phyloP scores from a whole-genome alignment of 1,140 invertebrate genomes.

The Halyomorpha halys region DNA sequence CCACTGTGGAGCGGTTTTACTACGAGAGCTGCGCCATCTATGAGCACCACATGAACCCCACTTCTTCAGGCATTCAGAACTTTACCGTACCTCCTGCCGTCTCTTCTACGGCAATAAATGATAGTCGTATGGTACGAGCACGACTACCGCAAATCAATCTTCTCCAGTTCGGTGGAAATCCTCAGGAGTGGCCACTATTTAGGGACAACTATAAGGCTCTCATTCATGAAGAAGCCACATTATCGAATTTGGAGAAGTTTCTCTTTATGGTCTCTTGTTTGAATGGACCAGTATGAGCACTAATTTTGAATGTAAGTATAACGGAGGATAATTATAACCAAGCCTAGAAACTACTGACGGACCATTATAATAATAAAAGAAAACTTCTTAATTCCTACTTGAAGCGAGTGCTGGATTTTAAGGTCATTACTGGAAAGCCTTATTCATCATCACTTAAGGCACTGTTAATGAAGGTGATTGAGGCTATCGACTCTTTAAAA shows the following conservation, averaged over 20 bases:
- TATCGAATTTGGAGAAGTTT: conserved; percentile 9
- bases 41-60: not conserved
- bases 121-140: not conserved
- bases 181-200: not conserved
- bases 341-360: not conserved
- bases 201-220: not conserved
- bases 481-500: not conserved
- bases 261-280: not conserved
- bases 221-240: not conserved
- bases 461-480: not conserved
- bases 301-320: not conserved
- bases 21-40: not conserved
- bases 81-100: not conserved
- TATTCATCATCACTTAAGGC: not conserved
- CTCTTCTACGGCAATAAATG: too few species aligned
- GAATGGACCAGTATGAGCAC: not conserved
- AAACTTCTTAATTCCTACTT: not conserved
- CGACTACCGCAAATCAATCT: too few species aligned
- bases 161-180: not conserved
- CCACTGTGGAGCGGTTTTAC: not conserved
- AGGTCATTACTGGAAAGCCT: not conserved
- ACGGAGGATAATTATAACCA: conserved; percentile 1
- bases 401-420: not conserved
- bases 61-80: not conserved
- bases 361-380: conserved; percentile 9